Base-by-base conservation (phyloP, 2,888 invertebrate species). In the Esperia sulphurella region DNA sequence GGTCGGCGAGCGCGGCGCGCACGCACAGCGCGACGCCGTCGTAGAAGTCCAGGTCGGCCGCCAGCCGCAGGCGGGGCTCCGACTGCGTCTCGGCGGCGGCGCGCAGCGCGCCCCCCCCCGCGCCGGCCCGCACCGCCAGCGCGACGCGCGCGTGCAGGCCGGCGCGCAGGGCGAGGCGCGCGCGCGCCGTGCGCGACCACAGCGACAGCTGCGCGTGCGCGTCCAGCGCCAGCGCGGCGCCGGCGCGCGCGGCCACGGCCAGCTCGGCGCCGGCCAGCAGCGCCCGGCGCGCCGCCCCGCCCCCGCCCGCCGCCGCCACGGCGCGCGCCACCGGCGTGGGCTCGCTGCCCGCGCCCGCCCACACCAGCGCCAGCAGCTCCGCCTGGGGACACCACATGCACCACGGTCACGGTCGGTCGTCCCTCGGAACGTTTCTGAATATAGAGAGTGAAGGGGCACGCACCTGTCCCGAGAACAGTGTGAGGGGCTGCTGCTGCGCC, bases 351-450 rank as follows among this genome's bases (percentile, higher is more conserved):
- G 80, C 55, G 67, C 83, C 85, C 43, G 80, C 69, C 85, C 85
- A 85, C 68, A 85, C 71, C 71, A 75, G 82, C 4, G 65, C 77
- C 59, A 84, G 68, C 63, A 84, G 68, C 75, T 80, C 80, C 41
- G 72, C 79, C 72, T 77, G 71, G 42, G 40, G 46, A 14, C 28
- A 5, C 21, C 21, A 31, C 31, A 31, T 1, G 31, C 9, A 10
- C 2, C 9, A 2, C 8, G 5, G 7, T 31, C 31, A 31, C 31
- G 31, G 9, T 2, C 33, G 33, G 8, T 10, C 33, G 9, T 10
- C 10, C 4, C 33, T 10, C 8, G 33, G 4, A 30, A 33, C 33
- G 7, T 33, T 4, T 10, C 33, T 7, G 33, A 2, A 33, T 10
- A 8, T 10, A 3, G 10, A 4, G 33, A 7, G 14, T 8, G 14